A percentile compares a stretch with the other conserved stretches of the same genome.
phyloP scores from a whole-genome alignment of 2,888 invertebrate genomes.

The Thereva unica region DNA sequence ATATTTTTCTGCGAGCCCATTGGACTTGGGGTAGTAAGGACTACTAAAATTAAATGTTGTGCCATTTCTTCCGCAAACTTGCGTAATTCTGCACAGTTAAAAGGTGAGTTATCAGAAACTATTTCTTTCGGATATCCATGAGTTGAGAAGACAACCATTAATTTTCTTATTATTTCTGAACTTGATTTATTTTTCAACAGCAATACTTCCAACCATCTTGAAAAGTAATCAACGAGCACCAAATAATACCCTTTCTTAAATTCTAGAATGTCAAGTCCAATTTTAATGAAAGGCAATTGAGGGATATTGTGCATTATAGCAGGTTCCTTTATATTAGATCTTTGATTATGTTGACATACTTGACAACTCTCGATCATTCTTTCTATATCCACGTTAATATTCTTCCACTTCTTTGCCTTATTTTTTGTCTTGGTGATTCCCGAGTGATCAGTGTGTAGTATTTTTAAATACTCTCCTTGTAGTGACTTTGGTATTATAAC shows the following conservation, averaged over 20 bases:
- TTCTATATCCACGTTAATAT: constrained; percentile 26
- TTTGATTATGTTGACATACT: constrained; percentile 25
- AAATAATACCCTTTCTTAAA: constrained; percentile 37
- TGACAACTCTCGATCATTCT: constrained; percentile 17
- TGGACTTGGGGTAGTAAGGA: constrained; percentile 44
- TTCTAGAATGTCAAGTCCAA: constrained; percentile 46
- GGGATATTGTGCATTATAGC: constrained; percentile 17
- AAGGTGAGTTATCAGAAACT: constrained; percentile 45
- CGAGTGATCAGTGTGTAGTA: constrained; percentile 16
- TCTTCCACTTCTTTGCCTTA: constrained; percentile 23
- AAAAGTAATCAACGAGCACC: constrained; percentile 43
- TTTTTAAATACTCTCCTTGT: neutral
- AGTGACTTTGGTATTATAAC: constrained; percentile 22
- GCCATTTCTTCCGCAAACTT: constrained; percentile 43
- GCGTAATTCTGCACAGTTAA: constrained; percentile 42
- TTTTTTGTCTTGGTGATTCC: constrained; percentile 34
- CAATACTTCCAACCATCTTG: constrained; percentile 41
- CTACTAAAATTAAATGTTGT: constrained; percentile 41
- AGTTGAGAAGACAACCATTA: constrained; percentile 3
- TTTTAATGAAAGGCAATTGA: constrained; percentile 37
- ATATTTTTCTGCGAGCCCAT: constrained; percentile 45
- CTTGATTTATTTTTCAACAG: neutral
- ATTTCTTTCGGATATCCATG: constrained; percentile 43
- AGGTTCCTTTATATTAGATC: constrained; percentile 15
- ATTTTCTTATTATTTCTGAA: neutral